Percentiles rank a stretch among this genome's conserved stretches.
phyloP scores from a whole-genome alignment of 2,797 vertebrate genomes.

The Anniella stebbinsi region DNA sequence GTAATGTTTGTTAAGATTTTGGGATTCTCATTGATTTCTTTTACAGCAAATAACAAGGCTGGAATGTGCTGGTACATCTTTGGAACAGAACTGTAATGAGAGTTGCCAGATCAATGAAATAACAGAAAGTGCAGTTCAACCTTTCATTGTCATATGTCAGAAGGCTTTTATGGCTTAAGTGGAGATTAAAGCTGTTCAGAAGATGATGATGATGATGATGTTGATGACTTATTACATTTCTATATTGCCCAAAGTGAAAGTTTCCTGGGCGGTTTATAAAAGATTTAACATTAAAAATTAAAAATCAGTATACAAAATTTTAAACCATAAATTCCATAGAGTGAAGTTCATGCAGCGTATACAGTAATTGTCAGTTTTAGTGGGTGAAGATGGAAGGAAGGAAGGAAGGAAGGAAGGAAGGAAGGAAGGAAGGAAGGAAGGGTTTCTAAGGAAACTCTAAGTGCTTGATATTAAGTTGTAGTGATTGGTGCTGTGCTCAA shows the following conservation, averaged over 20 bases:
- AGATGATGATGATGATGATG: no score
- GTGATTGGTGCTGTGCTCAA: not conserved
- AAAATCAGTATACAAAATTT: no score
- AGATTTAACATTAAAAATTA: no score
- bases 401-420: not conserved
- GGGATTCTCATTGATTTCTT: not conserved
- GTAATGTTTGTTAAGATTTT: not conserved
- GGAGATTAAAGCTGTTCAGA: not conserved
- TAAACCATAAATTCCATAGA: not conserved
- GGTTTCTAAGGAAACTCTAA: not conserved
- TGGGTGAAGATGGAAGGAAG: not conserved
- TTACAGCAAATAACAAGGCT: not conserved
- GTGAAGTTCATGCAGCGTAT: not conserved
- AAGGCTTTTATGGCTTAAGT: not conserved
- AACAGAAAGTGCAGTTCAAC: no score
- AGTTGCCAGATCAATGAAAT: not conserved
- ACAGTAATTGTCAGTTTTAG: not conserved
- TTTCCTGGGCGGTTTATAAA: no score
- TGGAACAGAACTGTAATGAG: not conserved
- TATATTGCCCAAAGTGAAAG: no score
- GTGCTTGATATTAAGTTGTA: not conserved
- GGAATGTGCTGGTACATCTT: not conserved
- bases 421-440: no score
- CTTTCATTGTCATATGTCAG: not conserved
- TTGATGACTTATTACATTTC: no score